Base-by-base conservation (phyloP, 2,113 vertebrate genomes). In the Eretmochelys imbricata region DNA sequence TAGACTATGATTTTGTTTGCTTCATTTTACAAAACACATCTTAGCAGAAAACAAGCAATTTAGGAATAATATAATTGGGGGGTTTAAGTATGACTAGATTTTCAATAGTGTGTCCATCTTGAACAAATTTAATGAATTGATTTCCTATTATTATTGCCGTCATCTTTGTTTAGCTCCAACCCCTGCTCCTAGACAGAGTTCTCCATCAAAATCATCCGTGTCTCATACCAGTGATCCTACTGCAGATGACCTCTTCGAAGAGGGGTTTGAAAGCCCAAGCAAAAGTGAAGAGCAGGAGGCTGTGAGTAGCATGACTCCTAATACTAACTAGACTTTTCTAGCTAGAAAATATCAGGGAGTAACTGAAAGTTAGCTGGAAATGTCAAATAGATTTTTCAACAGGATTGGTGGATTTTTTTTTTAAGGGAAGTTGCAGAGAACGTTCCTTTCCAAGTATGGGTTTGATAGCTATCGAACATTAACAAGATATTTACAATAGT, bases 241-340 rank as follows among this genome's bases (percentile, higher is more conserved):
- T 96, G 97, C 99, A 24, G 99, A 99, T 2, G 99, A 99, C 98
- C 99, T 99, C 75, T 99, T 99, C 4, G 99, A 99, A 94, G 99
- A 99, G 96, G 99, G 98, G 1, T 99, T 99, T 97, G 99, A 99
- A 98, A 99, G 99, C 96, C 99, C 99, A 50, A 99, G 99, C 98
- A 99, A 99, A 98, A 99, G 99, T 14, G 99, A 99, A 98, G 99
- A 99, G 97, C 99, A 99, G 95, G 99, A 99, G 89, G 98, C 99
- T 98, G 99, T 99, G 98, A 99, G 99, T 99, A 97, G 25, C 65
- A 49, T 88, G 81, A 55, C 85, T 96, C 89, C 82, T 85, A 80
- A 86, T 75, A 48, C 4, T 42, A 5, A 49, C 82, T 57, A 35
- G 27, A 4, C 75, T 4, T 51, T 88, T 57, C 84, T 91, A 91